Evolutionary conservation across 1,140 invertebrate species (phyloP), one percentile per base, ranked within the genome.

Genomic region (Megathymus violae): DNA sequence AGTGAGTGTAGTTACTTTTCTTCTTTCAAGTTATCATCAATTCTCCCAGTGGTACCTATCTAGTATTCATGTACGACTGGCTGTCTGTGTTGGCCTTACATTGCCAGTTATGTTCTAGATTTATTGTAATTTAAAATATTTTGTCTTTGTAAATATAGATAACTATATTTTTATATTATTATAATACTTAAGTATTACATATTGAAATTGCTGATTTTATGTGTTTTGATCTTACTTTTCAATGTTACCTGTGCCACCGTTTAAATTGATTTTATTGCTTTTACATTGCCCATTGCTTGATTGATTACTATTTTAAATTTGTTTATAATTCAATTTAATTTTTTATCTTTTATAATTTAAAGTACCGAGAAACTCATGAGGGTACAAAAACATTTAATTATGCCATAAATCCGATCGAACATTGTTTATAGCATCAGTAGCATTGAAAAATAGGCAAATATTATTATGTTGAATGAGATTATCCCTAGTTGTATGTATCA

Each of bases 121-220:
- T 69, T 71, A 71, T 67, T 62, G 47, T 80, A 73, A 74, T 78
- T 77, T 78, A 81, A 78, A 75, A 67, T 74, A 78, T 78, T 82
- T 78, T 78, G 69, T 78, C 76, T 73, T 56, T 89, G 84, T 89
- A 87, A 80, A 88, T 90, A 90, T 85, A 87, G 80, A 88, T 78
- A 69, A 73, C 65, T 87, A 89, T 88, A 88, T 88, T 88, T 89
- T 88, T 89, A 87, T 88, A 86, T 79, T 80, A 86, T 84, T 78
- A 74, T 81, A 22, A 22, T 22, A 22, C 19, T 22, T 22, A 22
- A 22, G 19, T 22, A 22, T 22, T 22, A n/a, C n/a, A n/a, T n/a
- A 81, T 78, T 76, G 67, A 76, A 34, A 71, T 72, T 71, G 58
- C 68, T 80, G 71, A 74, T 74, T 73, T 74, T 78, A 75, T 73